Conservation (phyloP, 2,888 invertebrate genomes). For the Euspilapteryx auroguttella region DNA sequence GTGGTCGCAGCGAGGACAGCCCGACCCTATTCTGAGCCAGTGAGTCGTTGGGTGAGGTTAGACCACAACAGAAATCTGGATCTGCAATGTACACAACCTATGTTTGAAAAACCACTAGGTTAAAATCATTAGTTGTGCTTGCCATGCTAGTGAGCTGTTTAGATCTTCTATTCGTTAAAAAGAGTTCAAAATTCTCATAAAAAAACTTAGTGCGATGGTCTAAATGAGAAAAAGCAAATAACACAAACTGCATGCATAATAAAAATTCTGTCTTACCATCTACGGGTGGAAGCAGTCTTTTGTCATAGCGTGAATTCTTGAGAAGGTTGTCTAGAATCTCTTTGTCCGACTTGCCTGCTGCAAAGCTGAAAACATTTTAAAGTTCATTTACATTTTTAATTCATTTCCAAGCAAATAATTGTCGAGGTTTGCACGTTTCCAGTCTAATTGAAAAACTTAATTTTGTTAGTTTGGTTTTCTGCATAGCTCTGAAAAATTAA, state of each 20-base stretch:
- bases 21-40: constrained; percentile 64
- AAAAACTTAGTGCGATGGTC: no score
- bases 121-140: constrained; percentile 1
- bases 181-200: no score
- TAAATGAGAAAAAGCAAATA: no score
- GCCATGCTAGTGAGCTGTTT: no score
- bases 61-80: constrained; percentile 88
- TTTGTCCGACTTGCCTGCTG: constrained; percentile 90
- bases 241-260: no score
- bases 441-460: no score
- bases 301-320: constrained; percentile 87
- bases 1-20: constrained; percentile 50
- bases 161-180: no score
- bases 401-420: no score
- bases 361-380: constrained; percentile 67
- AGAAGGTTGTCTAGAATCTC: constrained; percentile 90
- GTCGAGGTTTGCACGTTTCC: no score
- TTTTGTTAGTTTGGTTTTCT: no score
- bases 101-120: constrained; percentile 12
- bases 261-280: constrained; percentile 65
- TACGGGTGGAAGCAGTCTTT: constrained; percentile 88
- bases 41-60: constrained; percentile 77
- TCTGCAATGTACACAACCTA: constrained; percentile 66
- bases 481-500: no score
- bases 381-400: no score